Evolutionary conservation across 2,888 invertebrate genomes (phyloP), one percentile per base, ranked within the genome.

Genomic region (Tridacna gigas): DNA sequence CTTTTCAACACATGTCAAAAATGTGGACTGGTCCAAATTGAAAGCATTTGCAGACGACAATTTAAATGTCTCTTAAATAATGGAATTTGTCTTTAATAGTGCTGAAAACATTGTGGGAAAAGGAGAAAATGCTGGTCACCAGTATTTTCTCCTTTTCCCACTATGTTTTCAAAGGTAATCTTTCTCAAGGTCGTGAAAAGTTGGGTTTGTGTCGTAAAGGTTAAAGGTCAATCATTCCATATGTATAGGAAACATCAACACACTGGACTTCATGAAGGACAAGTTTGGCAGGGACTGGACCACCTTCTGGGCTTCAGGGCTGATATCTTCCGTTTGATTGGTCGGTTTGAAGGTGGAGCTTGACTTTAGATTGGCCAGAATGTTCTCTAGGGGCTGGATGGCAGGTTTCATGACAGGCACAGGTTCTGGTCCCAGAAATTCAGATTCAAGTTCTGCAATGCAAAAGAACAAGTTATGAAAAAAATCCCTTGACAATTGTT

Each of bases 201-300:
- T 37, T 4, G 37, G 37, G 37, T 4, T 37, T 37, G 37, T 37
- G 37, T 37, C 3, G 37, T 37, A 37, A 37, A 4, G 37, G 37
- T 2, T 37, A 37, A 37, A 7, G 37, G 2, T 37, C 7, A 7
- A 37, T 37, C 25, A 45, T 51, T 80, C 77, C 79, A 87, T 67
- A 56, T 82, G 81, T 11, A 87, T 45, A 20, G 94, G 94, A 78
- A 95, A 95, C 94, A 95, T 94, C 26, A 95, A 90, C 63, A 95
- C 94, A 87, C 94, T 94, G 45, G 95, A 92, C 73, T 92, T 92
- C 95, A 95, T 95, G 90, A 95, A 95, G 13, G 93, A 91, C 78
- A 95, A 89, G 84, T 94, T 92, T 0, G 95, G 95, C 76, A 95
- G 87, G 75, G 91, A 91, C 73, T 92, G 89, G 78, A 95, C 89